Base-by-base conservation (phyloP, 2,888 invertebrate species). In the Eristalis arbustorum region DNA sequence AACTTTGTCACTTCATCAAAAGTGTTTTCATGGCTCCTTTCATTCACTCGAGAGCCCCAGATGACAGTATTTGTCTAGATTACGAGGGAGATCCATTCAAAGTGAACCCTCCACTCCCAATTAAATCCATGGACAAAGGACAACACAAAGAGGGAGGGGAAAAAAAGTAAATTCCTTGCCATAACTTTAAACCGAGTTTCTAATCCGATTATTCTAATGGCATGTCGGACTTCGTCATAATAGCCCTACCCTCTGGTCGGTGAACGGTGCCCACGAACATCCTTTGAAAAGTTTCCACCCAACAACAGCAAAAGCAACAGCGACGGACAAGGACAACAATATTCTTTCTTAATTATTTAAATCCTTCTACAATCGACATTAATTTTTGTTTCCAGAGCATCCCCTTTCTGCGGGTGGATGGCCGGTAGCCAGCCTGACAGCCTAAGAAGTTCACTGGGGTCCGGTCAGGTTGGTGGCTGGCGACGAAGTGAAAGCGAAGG, bases 171-270 rank as follows among this genome's bases (percentile, higher is more conserved):
- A 14, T 49, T 63, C 40, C 40, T 69, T 75, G 14, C 14, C 59
- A 42, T 66, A 64, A 69, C 64, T 81, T 68, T 31, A 25, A 69
- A 31, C 63, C 56, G 31, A 80, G 62, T 34, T 64, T 18, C 49
- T 77, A 64, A 75, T 57, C 79, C 62, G 79, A 79, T 84, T 84
- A 84, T 84, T 79, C 66, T 42, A 84, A 79, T 71, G 61, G 64
- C 37, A 74, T 40, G 74, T 74, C 34, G 61, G 71, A 74, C 69
- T 69, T 68, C 25, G 25, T 37, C 68, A 34, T 40, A 28, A 25
- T 34, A 42, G 13, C 71, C n/a, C n/a, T 37, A 18, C n/a, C 22
- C 22, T 72, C 31, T 18, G 40, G 10, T 1, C 64, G n/a, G n/a
- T n/a, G n/a, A n/a, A n/a, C 37, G 3, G 31, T 37, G 14, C 40